Percentiles rank a stretch among this genome's conserved stretches.
phyloP scores from a whole-genome alignment of 1,140 invertebrate genomes.

The Aphaenogaster ashmeadi region DNA sequence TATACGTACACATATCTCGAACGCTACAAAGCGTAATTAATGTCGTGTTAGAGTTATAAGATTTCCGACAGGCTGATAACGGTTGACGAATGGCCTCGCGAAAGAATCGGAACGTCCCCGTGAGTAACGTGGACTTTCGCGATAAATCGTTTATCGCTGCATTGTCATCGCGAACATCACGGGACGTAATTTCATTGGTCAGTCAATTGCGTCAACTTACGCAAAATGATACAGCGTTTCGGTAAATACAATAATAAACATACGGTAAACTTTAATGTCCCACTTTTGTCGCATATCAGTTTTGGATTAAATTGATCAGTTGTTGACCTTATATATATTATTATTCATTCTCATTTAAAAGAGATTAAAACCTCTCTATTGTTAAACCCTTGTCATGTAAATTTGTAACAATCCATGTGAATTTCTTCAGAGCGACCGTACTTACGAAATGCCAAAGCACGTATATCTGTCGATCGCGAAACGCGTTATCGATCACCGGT shows the following conservation, averaged over 20 bases:
- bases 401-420: not conserved
- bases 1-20: constrained; percentile 42
- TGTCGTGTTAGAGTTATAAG: constrained; percentile 52
- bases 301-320: not conserved
- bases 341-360: not conserved
- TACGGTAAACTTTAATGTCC: not conserved
- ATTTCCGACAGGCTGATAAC: constrained; percentile 53
- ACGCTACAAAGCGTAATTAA: constrained; percentile 56
- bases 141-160: constrained; percentile 13
- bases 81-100: not conserved
- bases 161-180: not conserved
- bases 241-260: not conserved
- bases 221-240: not conserved
- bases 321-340: not conserved
- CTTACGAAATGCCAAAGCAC: constrained; percentile 9
- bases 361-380: not conserved
- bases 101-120: constrained; percentile 28
- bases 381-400: not conserved
- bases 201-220: not conserved
- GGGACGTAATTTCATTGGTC: not conserved
- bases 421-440: not conserved
- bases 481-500: constrained; percentile 74
- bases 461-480: constrained; percentile 62
- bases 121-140: constrained; percentile 40
- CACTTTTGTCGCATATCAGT: not conserved